Evolutionary conservation across 2,113 vertebrate genomes (phyloP).

Genomic region (Peromyscus californicus): DNA sequence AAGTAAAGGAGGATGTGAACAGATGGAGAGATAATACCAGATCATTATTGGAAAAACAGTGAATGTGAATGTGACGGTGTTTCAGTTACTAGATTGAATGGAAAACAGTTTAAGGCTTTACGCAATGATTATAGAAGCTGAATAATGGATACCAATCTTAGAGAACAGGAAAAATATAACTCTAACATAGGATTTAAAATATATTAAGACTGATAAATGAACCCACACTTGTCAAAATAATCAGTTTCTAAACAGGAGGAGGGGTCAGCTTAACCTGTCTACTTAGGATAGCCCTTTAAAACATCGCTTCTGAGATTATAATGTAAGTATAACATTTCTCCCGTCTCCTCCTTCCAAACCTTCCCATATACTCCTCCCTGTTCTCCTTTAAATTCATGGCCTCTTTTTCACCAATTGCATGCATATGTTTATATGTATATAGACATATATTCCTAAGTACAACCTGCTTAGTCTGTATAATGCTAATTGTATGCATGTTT

Average conservation of each 20-base stretch:
- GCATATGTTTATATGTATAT: neutral
- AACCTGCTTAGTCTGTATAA: neutral
- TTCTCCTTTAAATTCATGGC: neutral
- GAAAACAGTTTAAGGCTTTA: neutral
- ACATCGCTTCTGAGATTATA: neutral
- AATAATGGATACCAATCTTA: neutral
- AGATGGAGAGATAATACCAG: neutral
- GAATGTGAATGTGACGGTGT: neutral
- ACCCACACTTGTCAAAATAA: constrained; percentile 10
- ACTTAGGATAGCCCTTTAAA: neutral
- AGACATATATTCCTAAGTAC: neutral
- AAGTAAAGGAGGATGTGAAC: constrained; percentile 13
- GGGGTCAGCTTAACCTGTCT: neutral
- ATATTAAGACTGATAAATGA: neutral
- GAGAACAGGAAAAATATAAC: constrained; percentile 5
- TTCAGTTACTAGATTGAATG: neutral
- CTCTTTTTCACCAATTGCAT: neutral
- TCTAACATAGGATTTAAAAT: constrained; percentile 3
- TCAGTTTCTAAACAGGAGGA: neutral
- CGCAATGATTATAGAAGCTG: neutral
- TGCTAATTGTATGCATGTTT: neutral
- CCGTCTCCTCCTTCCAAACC: neutral
- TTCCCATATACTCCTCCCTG: neutral
- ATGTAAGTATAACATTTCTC: neutral
- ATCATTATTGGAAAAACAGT: neutral